Evolutionary conservation across 2,797 vertebrate genomes (phyloP), one percentile per base, ranked within the genome.

Genomic region (Sitta carolinensis): DNA sequence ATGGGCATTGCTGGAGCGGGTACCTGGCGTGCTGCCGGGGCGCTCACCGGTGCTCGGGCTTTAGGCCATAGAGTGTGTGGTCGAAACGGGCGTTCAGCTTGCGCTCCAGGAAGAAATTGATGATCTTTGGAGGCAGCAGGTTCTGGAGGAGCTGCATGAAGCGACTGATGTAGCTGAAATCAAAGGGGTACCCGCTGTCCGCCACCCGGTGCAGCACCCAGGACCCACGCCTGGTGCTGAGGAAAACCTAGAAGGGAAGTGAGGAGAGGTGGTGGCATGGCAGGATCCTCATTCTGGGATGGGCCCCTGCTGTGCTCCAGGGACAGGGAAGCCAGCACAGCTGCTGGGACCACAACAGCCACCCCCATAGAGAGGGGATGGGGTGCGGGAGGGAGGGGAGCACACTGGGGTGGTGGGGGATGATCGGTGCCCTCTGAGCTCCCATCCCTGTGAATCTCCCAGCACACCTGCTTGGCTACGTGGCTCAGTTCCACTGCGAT

Each of bases 401-500:
- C 52, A 36, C 3, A 2, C 10, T 17, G 22, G 11, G 40, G 10
- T 30, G 30, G 54, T 0, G 2, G 15, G n/a, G 22, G 11, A 38
- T 47, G 38, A 9, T 66, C 0, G 0, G 17, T 83, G 42, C 34
- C 22, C 11, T 25, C 40, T 1, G 3, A 19, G 42, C 3, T 66
- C 15, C 36, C 14, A 13, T 36, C 9, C 27, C 42, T 2, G 2
- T 51, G 7, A 10, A 21, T 87, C n/a, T 78, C 75, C 52, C 73
- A 66, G 25, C 62, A 7, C 21, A 99, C 99, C 98, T 98, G 98
- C 72, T 98, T 87, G 84, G 99, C 98, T 66, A 69, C 16, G 55
- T 98, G 97, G 87, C 99, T 99, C 42, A 98, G 97, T 95, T 99
- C 99, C 64, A 98, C 98, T 0, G 98, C 98, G 8, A 99, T 97